Evolutionary conservation across 2,113 vertebrate genomes (phyloP), one percentile per base, ranked within the genome.

Genomic region (Podilymbus podiceps): DNA sequence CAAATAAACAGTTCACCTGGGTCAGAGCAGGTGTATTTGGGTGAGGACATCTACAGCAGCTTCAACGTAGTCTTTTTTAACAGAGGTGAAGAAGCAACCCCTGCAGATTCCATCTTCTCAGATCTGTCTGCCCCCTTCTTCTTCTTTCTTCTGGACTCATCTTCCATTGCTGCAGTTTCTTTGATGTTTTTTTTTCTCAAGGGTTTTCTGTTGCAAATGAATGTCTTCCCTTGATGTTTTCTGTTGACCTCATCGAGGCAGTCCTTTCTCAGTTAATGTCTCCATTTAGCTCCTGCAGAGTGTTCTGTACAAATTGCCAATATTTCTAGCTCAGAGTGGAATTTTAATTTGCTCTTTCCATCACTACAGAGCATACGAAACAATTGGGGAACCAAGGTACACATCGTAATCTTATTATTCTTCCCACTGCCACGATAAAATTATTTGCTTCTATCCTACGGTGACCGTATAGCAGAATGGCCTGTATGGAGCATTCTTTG

Each of bases 311-410:
- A 80, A 95, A 90, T 73, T 77, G 68, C 68, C 80, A 67, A 24
- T 52, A 55, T 77, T 96, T 90, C 72, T 88, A 86, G 50, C 42
- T 93, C 60, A 47, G 67, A 47, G 25, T 52, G n/a, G 89, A 92
- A 77, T 93, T 93, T 62, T 77, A 78, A 71, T 95, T 90, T 84
- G 56, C 59, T 95, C 56, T 47, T 92, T 90, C 73, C 60, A 71
- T 96, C 91, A 40, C 52, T 74, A 19, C 17, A 62, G 20, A 53
- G 24, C 20, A 52, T 15, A 60, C 12, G 62, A 20, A 71, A 85
- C 1, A 7, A 71, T 0, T 76, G 46, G n/a, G 38, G 42, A 95
- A 67, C 52, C 13, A 52, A 86, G 56, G 28, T 42, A 20, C 28
- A 44, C n/a, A 28, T 8, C 46, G 22, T 42, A 84, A 38, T 55